Base-by-base conservation (phyloP, 2,797 vertebrate genomes). In the Gobionotothen gibberifrons region DNA sequence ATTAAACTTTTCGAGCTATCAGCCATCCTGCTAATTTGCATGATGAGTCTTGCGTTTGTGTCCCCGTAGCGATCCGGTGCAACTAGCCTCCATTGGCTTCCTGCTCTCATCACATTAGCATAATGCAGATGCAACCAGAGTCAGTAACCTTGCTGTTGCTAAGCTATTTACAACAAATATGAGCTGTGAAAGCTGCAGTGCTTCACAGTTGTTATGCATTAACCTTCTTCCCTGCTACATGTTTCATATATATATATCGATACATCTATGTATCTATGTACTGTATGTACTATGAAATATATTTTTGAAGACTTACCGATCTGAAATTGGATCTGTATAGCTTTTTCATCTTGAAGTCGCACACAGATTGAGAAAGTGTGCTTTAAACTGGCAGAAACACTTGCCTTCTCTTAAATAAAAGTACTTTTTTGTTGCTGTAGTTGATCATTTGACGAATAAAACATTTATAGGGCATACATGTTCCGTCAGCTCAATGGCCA, bases 121-220 rank as follows among this genome's bases (percentile, higher is more conserved):
- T 92, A 92, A 81, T 90, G 89, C 92, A 89, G 90, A 92, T 90
- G 82, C 84, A 69, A 72, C 83, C 64, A 12, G 64, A 90, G 87
- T 87, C 77, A 12, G 83, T 85, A 85, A 87, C 89, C 89, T 88
- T 84, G 71, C 80, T 89, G 87, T 78, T 83, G 87, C 84, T 88
- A 78, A 90, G 85, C 60, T 79, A 85, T 87, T 88, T 86, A 80
- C 81, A 85, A 69, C 46, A 48, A 81, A 85, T 72, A 71, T 69
- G 76, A 65, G 69, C 80, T 71, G 73, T 1, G 36, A 70, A 79
- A 70, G 81, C 81, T 69, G 72, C 82, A 73, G 49, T 3, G 51
- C 48, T 49, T 22, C 60, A 78, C 69, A 72, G 55, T 48, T 80
- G 75, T 60, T 74, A 43, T 70, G 55, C 19, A 69, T 52, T 71